Conservation (phyloP, 37 sponge, comb jelly and placozoan genomes). For the Diacarnus erythraeanus region DNA sequence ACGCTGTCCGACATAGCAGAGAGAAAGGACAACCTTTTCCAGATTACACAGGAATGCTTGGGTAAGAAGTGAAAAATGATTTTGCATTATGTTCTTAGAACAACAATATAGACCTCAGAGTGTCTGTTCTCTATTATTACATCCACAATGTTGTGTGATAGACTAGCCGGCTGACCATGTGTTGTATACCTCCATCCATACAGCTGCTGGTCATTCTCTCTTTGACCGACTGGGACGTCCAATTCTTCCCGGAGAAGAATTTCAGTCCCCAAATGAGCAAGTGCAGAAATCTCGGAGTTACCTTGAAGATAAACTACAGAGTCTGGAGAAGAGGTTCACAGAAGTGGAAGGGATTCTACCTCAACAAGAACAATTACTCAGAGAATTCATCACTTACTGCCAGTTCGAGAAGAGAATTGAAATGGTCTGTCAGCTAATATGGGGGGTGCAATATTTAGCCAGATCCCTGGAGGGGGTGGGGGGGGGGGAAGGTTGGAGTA, state of each 20-base stretch:
- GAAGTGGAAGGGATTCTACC: constrained; percentile 6
- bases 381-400: constrained; percentile 38
- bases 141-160: no score
- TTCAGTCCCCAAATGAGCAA: constrained; percentile 12
- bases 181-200: neutral
- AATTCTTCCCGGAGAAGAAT: constrained; percentile 5
- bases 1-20: constrained; percentile 15
- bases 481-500: no score
- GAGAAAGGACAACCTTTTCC: constrained; percentile 2
- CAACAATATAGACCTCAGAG: no score
- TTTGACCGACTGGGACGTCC: constrained; percentile 27
- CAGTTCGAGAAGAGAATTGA: constrained; percentile 41
- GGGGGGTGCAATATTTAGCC: no score
- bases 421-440: no score
- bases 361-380: constrained; percentile 21
- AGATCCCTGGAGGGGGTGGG: neutral
- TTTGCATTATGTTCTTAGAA: no score
- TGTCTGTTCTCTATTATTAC: no score
- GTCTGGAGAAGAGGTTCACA: constrained; percentile 1
- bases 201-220: constrained; percentile 23
- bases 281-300: constrained; percentile 10
- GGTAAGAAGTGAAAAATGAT: no score
- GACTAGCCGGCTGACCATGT: no score
- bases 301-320: constrained; percentile 19
- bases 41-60: constrained; percentile 32